These are phyloP conservation scores for Sphaerodactylus townsendi DNA, from an alignment of 2,113 vertebrate species.

Conservation along the genomic window DNA sequence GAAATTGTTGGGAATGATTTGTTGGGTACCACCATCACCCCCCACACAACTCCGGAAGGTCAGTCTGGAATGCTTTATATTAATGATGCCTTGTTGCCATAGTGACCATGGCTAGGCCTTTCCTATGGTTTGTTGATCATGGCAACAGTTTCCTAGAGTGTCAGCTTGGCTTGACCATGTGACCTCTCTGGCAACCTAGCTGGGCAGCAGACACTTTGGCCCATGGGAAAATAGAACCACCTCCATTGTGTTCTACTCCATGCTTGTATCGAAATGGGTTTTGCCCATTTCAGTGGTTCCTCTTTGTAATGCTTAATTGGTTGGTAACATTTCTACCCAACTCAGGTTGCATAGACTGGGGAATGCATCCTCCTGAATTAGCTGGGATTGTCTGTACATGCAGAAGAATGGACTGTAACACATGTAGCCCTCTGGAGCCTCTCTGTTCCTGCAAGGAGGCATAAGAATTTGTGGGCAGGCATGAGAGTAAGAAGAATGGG, in stretches of 20 bases:
- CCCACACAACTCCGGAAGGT: not conserved
- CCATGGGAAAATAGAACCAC: too few species aligned
- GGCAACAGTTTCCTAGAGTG: not conserved
- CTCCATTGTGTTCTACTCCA: too few species aligned
- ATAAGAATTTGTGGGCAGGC: too few species aligned
- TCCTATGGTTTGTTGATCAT: not conserved
- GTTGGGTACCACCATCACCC: not conserved
- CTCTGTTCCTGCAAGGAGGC: too few species aligned
- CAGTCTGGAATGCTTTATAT: not conserved
- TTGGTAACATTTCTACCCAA: too few species aligned
- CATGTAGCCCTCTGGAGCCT: too few species aligned
- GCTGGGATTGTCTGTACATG: too few species aligned
- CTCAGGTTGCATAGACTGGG: too few species aligned
- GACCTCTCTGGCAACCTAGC: too few species aligned
- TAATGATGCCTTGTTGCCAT: not conserved
- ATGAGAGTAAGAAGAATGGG: not conserved
- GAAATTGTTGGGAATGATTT: not conserved
- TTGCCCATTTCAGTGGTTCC: not conserved
- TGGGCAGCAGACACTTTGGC: not conserved
- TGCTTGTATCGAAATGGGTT: not conserved
- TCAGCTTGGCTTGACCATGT: not conserved
- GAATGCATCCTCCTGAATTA: too few species aligned
- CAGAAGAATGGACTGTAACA: too few species aligned
- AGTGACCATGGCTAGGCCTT: not conserved
- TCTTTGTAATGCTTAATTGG: not conserved